phyloP scores from a whole-genome alignment of 1,140 invertebrate species.

The Drosophila elegans region DNA sequence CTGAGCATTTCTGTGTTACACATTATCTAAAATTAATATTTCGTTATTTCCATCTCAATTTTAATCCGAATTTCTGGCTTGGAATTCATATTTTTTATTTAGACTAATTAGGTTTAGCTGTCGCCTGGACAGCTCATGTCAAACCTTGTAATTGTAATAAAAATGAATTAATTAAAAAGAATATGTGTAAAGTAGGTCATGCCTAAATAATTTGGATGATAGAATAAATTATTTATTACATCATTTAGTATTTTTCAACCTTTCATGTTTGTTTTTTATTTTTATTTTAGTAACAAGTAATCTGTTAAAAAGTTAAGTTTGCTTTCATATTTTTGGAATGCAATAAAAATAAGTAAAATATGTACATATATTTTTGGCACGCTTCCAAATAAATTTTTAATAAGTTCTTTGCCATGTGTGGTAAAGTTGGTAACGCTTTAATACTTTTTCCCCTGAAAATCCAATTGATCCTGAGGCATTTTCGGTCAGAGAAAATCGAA shows the following conservation, averaged over 20 bases:
- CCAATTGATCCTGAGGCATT: conserved; percentile 28
- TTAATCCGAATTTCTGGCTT: background rate
- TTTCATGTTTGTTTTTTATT: background rate
- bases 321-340: background rate
- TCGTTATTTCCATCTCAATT: background rate
- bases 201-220: background rate
- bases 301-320: background rate
- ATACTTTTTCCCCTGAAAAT: conserved; percentile 13
- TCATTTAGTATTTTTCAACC: too few relatives aligned
- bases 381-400: conserved; percentile 17
- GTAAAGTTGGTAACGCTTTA: conserved; percentile 9
- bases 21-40: background rate
- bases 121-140: conserved; percentile 39
- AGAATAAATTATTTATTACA: conserved; percentile 7
- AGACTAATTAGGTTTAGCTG: conserved; percentile 39
- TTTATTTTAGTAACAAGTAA: background rate
- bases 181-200: conserved; percentile 1
- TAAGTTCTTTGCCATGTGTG: conserved; percentile 5
- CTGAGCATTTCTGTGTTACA: conserved; percentile 2
- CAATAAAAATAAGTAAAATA: background rate
- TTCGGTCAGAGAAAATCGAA: conserved; percentile 36
- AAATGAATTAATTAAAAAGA: background rate
- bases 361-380: conserved; percentile 8
- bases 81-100: background rate
- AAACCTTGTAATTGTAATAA: background rate